phyloP scores from a whole-genome alignment of 2,888 invertebrate species.

The Orchesella flavescens region DNA sequence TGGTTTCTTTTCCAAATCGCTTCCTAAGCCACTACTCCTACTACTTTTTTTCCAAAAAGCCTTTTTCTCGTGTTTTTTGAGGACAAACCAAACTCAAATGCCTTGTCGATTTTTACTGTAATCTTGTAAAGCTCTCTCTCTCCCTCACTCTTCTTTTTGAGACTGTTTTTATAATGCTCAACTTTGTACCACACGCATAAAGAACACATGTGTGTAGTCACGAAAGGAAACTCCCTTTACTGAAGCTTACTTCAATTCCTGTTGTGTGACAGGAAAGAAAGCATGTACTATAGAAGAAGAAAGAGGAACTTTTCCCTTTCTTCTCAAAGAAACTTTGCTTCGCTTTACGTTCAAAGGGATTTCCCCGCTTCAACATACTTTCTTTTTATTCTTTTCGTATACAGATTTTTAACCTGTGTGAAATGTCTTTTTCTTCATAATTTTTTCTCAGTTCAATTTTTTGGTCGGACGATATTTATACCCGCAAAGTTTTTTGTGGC shows the following conservation, averaged over 20 bases:
- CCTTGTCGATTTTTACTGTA: constrained; percentile 57
- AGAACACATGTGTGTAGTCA: neutral
- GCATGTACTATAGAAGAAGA: no score
- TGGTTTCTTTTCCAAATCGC: constrained; percentile 41
- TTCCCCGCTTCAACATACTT: constrained; percentile 29
- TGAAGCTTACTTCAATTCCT: neutral
- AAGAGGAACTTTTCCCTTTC: neutral
- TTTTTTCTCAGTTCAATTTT: no score
- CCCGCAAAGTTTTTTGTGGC: neutral
- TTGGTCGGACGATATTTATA: no score
- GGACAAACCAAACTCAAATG: neutral
- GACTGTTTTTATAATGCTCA: neutral
- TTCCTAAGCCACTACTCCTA: constrained; percentile 38
- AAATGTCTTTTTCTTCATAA: no score
- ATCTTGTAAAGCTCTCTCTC: constrained; percentile 44
- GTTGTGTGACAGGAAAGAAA: neutral
- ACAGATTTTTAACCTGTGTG: constrained; percentile 5
- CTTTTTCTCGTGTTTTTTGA: neutral
- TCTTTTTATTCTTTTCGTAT: neutral
- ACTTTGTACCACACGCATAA: no score
- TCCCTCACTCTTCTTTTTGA: constrained; percentile 2
- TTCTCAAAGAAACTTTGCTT: neutral
- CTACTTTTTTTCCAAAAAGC: constrained; percentile 10
- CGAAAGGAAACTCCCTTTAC: neutral
- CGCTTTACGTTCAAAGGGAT: constrained; percentile 26